Percentiles rank a stretch among this genome's conserved stretches.
phyloP scores from a whole-genome alignment of 2,888 invertebrate genomes.

The Perizoma affinitatum region DNA sequence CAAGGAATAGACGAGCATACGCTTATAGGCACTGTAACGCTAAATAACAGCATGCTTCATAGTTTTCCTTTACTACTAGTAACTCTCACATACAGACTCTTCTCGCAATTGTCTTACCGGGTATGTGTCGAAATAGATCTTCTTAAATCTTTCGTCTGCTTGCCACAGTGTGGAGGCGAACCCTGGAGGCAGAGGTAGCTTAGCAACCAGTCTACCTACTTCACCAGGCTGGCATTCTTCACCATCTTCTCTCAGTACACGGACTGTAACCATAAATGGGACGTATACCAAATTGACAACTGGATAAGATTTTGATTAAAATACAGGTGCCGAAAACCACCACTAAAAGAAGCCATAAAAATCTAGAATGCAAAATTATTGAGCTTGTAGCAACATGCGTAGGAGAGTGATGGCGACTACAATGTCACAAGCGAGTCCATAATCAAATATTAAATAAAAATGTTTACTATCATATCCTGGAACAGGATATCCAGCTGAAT shows the following conservation, averaged over 20 bases:
- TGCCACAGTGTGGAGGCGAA: constrained; percentile 92
- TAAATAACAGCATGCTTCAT: too few relatives aligned
- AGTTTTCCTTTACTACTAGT: too few relatives aligned
- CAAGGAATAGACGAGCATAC: too few relatives aligned
- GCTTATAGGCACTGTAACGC: too few relatives aligned
- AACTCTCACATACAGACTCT: too few relatives aligned
- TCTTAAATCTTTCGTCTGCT: constrained; percentile 90
- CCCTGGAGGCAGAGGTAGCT: constrained; percentile 95
- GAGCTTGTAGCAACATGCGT: too few relatives aligned
- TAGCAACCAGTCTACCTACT: constrained; percentile 92
- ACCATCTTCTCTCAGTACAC: constrained; percentile 84
- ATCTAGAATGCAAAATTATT: too few relatives aligned
- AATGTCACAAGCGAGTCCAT: too few relatives aligned
- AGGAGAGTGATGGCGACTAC: neutral
- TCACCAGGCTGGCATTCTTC: constrained; percentile 87
- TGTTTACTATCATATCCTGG: constrained; percentile 93
- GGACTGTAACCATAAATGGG: constrained; percentile 51
- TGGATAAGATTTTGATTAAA: too few relatives aligned
- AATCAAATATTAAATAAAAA: too few relatives aligned
- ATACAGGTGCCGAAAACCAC: too few relatives aligned
- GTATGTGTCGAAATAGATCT: constrained; percentile 92
- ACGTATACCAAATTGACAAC: neutral
- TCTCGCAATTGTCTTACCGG: constrained; percentile 85
- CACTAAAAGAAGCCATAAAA: too few relatives aligned
- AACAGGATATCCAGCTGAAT: constrained; percentile 92